Evolutionary conservation across 2,113 vertebrate genomes (phyloP).

Genomic region (Nematolebias whitei): DNA sequence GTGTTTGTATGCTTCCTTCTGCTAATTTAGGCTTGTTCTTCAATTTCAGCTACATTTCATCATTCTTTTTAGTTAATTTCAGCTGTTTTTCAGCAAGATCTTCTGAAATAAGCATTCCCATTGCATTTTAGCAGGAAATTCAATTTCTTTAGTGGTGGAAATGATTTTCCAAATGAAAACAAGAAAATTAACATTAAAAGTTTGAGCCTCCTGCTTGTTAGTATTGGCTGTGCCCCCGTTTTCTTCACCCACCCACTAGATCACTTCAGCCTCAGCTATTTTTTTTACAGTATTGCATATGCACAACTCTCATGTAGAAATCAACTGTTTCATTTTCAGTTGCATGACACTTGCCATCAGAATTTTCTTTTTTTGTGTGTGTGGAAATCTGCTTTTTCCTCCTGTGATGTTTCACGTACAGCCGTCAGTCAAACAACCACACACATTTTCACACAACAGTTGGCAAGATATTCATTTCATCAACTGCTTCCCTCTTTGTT

Average conservation of each 20-base stretch:
- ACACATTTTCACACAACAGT: conserved; percentile 18
- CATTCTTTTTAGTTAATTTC: too few species aligned
- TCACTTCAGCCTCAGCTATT: not conserved
- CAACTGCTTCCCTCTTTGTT: conserved; percentile 10
- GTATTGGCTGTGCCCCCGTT: not conserved
- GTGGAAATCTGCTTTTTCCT: not conserved
- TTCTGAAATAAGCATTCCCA: too few species aligned
- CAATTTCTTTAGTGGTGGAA: too few species aligned
- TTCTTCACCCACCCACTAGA: not conserved
- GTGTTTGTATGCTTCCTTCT: too few species aligned
- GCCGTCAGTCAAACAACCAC: not conserved
- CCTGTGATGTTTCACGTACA: not conserved
- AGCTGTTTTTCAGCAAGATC: too few species aligned
- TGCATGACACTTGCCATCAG: not conserved
- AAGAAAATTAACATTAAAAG: not conserved
- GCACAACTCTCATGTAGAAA: not conserved
- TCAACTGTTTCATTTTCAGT: not conserved
- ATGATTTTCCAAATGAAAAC: not conserved
- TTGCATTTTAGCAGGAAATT: too few species aligned
- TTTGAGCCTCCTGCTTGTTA: not conserved
- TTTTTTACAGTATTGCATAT: not conserved
- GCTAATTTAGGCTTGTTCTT: too few species aligned
- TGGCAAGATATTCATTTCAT: conserved; percentile 15
- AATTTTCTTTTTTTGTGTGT: conserved; percentile 2
- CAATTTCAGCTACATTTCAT: too few species aligned